Conservation (phyloP, 37 sponge, comb jelly and placozoan species). For the Tethya wilhelma region DNA sequence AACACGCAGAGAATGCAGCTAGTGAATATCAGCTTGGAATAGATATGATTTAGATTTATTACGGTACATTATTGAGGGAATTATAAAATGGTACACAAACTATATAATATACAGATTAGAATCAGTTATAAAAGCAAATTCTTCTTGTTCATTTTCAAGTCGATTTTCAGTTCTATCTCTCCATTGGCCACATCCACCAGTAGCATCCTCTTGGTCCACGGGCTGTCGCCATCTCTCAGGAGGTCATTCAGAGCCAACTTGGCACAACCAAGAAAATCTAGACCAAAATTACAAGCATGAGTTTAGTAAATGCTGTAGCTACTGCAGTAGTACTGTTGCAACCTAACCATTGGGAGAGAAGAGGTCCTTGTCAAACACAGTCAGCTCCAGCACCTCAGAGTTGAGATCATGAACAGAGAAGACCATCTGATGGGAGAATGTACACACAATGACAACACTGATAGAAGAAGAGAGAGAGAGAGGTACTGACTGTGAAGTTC, state of each 20-base stretch:
- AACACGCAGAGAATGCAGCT: no score
- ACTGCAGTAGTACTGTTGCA: background rate
- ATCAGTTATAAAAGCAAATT: slow-evolving; percentile 36
- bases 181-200: slow-evolving; percentile 74
- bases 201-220: slow-evolving; percentile 77
- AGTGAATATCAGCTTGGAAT: background rate
- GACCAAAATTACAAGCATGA: background rate
- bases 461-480: background rate
- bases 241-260: slow-evolving; percentile 49
- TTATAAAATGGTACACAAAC: background rate
- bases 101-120: slow-evolving; percentile 4
- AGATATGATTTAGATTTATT: background rate
- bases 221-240: slow-evolving; percentile 50
- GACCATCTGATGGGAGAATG: slow-evolving; percentile 39
- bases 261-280: slow-evolving; percentile 86
- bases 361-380: slow-evolving; percentile 85
- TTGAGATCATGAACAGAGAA: slow-evolving; percentile 64
- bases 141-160: slow-evolving; percentile 31
- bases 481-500: slow-evolving; percentile 65
- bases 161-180: slow-evolving; percentile 70
- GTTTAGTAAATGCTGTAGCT: background rate
- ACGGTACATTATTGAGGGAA: background rate
- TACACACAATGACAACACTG: background rate
- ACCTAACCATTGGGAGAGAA: slow-evolving; percentile 90
- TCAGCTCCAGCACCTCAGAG: slow-evolving; percentile 56